Conservation (phyloP, 2,888 invertebrate genomes). For the Perizoma affinitatum region DNA sequence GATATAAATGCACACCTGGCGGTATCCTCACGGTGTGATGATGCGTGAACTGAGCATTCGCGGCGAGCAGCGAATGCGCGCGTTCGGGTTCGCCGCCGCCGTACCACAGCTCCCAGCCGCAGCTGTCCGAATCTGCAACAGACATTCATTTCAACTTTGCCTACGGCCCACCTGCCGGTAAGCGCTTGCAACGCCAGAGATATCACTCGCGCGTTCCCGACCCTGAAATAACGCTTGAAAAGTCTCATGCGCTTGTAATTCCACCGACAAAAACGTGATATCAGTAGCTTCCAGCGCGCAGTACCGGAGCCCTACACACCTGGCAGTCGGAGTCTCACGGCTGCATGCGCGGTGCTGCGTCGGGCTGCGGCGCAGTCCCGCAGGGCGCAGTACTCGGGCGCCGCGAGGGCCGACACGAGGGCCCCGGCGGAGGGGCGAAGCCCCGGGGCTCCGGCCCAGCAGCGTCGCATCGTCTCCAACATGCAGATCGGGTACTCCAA, state of each 20-base stretch:
- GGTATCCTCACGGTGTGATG: constrained; percentile 63
- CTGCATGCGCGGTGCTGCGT: constrained; percentile 42
- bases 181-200: too few relatives aligned
- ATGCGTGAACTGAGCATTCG: constrained; percentile 57
- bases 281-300: too few relatives aligned
- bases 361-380: constrained; percentile 58
- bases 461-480: constrained; percentile 97
- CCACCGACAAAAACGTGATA: too few relatives aligned
- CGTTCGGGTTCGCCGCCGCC: constrained; percentile 76
- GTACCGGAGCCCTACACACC: constrained; percentile 6
- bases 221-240: too few relatives aligned
- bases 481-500: constrained; percentile 93
- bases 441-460: constrained; percentile 95
- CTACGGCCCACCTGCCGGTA: too few relatives aligned
- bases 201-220: too few relatives aligned
- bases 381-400: constrained; percentile 93
- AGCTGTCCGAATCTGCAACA: constrained; percentile 76
- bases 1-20: constrained; percentile 48
- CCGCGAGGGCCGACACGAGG: constrained; percentile 95
- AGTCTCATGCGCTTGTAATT: too few relatives aligned
- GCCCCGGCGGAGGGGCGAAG: constrained; percentile 97
- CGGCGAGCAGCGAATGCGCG: constrained; percentile 72
- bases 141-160: too few relatives aligned
- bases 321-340: constrained; percentile 23
- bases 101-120: constrained; percentile 90